Base-by-base conservation (phyloP, 2,797 vertebrate genomes). In the Pseudomugil gertrudae region DNA sequence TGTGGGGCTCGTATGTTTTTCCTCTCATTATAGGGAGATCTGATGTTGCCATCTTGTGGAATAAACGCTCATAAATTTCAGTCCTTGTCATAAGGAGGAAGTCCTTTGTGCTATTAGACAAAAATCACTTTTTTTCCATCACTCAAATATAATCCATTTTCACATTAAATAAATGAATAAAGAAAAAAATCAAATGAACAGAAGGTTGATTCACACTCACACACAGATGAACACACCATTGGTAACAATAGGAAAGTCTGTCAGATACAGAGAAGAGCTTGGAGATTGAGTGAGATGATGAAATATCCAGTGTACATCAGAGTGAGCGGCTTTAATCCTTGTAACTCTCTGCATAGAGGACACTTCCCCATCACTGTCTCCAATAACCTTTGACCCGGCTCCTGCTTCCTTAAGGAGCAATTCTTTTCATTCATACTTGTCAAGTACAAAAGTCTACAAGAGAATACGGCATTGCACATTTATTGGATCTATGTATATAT, bases 391-490 rank as follows among this genome's bases (percentile, higher is more conserved):
- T 30, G 27, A 53, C 63, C 50, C 47, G 26, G 64, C 72, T 78
- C 60, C 69, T 15, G 33, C 66, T 60, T 72, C 69, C 57, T 76
- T 71, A 27, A 56, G 86, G 85, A 85, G 77, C 72, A 81, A 74
- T 93, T 86, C 64, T 92, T 85, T 72, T 92, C 88, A 86, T 94
- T 92, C 90, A 35, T 40, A 68, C 48, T 69, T 36, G 32, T 66
- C 71, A 69, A 55, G 66, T 61, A 63, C 68, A 70, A 70, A 69
- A 70, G 60, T 70, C 53, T 92, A 90, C 87, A 94, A 94, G 91
- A 92, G 90, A 94, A 95, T 94, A 96, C 93, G 94, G 92, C 82
- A 67, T 93, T 93, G 91, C 90, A 91, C 90, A 92, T 90, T 91
- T 91, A 89, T 89, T 90, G 89, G 85, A 88, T 91, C 89, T 84